Evolutionary conservation across 2,797 vertebrate genomes (phyloP), one percentile per base, ranked within the genome.

Genomic region (Uromys caudimaculatus): DNA sequence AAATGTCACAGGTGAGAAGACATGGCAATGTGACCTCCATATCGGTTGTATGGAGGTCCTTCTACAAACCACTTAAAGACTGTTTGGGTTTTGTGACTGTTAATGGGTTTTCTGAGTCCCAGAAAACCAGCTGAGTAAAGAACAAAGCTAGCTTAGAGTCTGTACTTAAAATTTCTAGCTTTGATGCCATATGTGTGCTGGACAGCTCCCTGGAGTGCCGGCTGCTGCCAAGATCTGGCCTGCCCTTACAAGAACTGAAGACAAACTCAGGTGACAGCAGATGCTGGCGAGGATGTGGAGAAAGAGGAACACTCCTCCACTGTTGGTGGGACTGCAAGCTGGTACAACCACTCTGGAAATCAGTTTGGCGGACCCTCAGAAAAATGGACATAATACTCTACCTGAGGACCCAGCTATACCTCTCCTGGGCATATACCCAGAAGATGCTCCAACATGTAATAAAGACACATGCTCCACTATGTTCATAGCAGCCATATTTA

Each of bases 121-220:
- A 91, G 71, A 23, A 84, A 88, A 13, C n/a, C 54, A 96, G 41
- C 47, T 56, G 89, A 23, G 58, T 52, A 84, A 73, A 96, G 76
- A 88, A 76, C 91, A 96, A 0, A 62, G 75, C 54, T 27, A 93
- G 58, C 76, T 96, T 50, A 94, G 81, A 93, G 95, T 93, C 71
- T 76, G 95, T 73, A 79, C 92, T 78, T 1, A 92, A 27, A 35
- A 82, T 69, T 27, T 69, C 90, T 86, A 52, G 93, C 90, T 95
- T 71, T 79, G 21, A 11, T 50, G 47, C 0, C 62, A 44, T 11
- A 10, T 44, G 29, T 96, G 95, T 64, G 58, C 81, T 96, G 96
- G 96, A 97, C 89, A 98, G 95, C 81, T 97, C 92, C 92, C 85
- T 0, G 41, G 41, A 94, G 52, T n/a, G 41, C 10, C 82, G 58